Percentiles rank a stretch among this genome's conserved stretches.
Evolutionary conservation across 2,797 vertebrate genomes (phyloP).

Genomic region (Enteromius fasciolatus): DNA sequence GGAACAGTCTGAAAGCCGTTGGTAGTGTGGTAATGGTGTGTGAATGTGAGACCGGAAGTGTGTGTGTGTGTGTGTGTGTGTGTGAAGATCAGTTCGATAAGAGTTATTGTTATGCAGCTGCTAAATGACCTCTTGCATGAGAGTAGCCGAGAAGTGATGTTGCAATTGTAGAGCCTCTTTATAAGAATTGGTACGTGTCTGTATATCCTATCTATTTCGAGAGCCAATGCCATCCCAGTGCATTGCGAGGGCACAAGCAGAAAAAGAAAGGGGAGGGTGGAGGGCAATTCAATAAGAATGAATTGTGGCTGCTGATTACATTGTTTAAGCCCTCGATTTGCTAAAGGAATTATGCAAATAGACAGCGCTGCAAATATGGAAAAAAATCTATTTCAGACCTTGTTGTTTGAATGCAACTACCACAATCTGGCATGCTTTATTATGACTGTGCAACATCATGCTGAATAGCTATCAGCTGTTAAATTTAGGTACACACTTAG

Average conservation of each 20-base stretch:
- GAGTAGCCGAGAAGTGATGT: constrained; percentile 54
- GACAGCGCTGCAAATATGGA: neutral
- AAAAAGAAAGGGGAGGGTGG: constrained; percentile 20
- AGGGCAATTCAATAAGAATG: neutral
- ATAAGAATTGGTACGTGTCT: constrained; percentile 57
- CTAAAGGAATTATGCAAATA: neutral
- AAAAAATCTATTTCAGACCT: neutral
- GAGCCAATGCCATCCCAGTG: constrained; percentile 33
- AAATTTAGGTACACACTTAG: neutral
- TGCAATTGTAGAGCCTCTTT: constrained; percentile 59
- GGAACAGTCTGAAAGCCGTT: neutral
- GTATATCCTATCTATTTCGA: constrained; percentile 49
- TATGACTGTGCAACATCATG: neutral
- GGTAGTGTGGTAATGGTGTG: neutral
- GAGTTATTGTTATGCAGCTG: constrained; percentile 42
- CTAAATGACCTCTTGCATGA: constrained; percentile 59
- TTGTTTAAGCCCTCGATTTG: constrained; percentile 1
- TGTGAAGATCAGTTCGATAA: constrained; percentile 37
- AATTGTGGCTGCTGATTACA: neutral
- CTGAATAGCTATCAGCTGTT: neutral
- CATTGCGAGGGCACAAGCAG: constrained; percentile 36
- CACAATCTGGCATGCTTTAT: constrained; percentile 5
- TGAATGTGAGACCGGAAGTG: constrained; percentile 16
- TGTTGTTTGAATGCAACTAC: neutral
- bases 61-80: too few relatives aligned